Percentiles rank a stretch among this genome's conserved stretches.
These are phyloP conservation scores for Coendou prehensilis DNA, from an alignment of 2,797 vertebrate species.

Conservation along the genomic window DNA sequence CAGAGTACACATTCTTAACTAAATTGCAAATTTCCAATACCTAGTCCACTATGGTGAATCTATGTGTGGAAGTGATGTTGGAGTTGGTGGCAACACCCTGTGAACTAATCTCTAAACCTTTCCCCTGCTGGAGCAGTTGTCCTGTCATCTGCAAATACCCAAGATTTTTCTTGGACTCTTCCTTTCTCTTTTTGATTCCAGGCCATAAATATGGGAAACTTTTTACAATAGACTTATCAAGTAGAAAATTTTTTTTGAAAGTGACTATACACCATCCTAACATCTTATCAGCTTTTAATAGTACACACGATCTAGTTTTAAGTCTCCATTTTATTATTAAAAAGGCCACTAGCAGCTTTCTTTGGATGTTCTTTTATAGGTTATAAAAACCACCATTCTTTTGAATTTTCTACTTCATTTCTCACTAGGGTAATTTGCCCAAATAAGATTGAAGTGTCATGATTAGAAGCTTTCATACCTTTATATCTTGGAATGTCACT, in stretches of 20 bases:
- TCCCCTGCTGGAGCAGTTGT: neutral
- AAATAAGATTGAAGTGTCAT: neutral
- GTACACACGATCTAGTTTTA: neutral
- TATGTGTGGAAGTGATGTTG: neutral
- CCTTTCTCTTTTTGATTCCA: neutral
- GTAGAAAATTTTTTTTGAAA: neutral
- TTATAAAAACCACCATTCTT: neutral
- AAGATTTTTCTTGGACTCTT: neutral
- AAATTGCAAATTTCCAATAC: neutral
- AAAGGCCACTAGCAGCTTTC: neutral
- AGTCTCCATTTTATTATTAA: neutral
- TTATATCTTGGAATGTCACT: neutral
- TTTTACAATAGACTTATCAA: neutral
- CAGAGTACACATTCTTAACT: neutral
- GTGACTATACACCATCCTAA: neutral
- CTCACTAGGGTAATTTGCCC: neutral
- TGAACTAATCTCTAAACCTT: neutral
- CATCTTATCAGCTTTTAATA: neutral
- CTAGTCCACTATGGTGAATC: neutral
- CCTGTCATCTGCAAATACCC: neutral
- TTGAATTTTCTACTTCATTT: constrained; percentile 13
- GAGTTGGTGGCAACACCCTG: neutral
- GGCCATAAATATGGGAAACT: neutral
- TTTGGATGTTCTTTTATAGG: neutral
- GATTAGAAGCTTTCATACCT: neutral